Base-by-base conservation (phyloP, 2,113 vertebrate species). In the Propithecus coquereli region DNA sequence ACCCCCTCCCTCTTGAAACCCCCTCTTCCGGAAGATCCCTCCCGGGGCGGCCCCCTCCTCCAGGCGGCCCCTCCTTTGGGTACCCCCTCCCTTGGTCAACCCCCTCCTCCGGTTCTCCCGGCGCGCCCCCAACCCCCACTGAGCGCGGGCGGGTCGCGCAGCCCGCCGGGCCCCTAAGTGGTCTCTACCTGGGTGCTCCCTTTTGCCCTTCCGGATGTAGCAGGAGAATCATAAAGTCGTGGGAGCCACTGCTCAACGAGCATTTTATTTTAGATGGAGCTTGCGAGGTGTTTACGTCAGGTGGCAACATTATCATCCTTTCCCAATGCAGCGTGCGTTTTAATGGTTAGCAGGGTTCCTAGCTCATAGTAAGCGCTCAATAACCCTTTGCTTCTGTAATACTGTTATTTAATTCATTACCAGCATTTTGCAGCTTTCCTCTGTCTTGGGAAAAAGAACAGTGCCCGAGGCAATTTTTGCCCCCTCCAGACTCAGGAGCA, bases 401-500 rank as follows among this genome's bases (percentile, higher is more conserved):
- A 30, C 30, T 59, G 37, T 27, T 2, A 7, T 32, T 17, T 59
- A 37, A 23, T 57, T 70, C 45, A 18, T 77, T 25, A 14, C 70
- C 73, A 4, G 16, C 10, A 0, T 89, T 47, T 73, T 47, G 12
- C 79, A 79, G 94, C 79, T 50, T 25, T n/a, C 57, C 32, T 65
- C 18, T 10, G 79, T 22, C n/a, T 43, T n/a, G 40, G 66, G 77
- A 18, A 2, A 23, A 43, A 40, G 92, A 73, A 73, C 37, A 0
- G 17, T 22, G 80, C 22, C 18, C 2, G 37, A 65, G 73, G 59
- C 45, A 50, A 4, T 30, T 40, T 66, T 66, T 45, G 27, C 37
- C 27, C 12, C 37, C 27, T 18, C 8, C 2, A 22, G 68, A n/a
- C 77, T 1, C 47, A 1, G 25, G 20, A 98, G 94, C 63, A 99